These are phyloP conservation scores for Quiscalus mexicanus DNA, from an alignment of 2,113 vertebrate genomes.

Conservation along the genomic window DNA sequence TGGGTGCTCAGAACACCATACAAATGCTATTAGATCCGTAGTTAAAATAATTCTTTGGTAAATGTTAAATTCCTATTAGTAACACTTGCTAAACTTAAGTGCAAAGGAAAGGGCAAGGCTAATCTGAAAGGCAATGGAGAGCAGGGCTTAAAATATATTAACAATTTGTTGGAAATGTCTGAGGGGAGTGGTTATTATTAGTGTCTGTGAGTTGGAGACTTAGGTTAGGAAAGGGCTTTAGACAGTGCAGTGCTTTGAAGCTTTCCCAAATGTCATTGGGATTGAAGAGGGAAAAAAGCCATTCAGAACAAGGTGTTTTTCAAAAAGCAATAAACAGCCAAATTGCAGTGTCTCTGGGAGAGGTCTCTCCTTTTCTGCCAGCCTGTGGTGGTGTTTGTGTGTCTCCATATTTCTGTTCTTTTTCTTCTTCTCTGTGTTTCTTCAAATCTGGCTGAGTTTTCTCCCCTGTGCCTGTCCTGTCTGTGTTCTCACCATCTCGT, in stretches of 20 bases:
- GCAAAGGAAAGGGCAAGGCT: constrained; percentile 67
- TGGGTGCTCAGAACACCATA: constrained; percentile 41
- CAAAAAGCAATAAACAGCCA: constrained; percentile 8
- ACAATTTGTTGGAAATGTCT: constrained; percentile 58
- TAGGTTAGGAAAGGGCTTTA: constrained; percentile 14
- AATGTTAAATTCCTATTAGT: constrained; percentile 77
- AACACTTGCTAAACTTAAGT: constrained; percentile 72
- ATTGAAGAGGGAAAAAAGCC: neutral
- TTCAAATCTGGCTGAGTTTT: neutral
- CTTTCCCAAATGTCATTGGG: constrained; percentile 10
- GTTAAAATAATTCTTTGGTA: constrained; percentile 72
- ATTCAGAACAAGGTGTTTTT: neutral
- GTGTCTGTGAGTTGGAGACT: neutral
- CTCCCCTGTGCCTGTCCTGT: neutral
- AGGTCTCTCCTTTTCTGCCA: neutral
- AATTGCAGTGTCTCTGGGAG: neutral
- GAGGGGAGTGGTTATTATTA: constrained; percentile 38
- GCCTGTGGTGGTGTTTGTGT: neutral
- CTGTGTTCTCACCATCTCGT: neutral
- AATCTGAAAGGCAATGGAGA: constrained; percentile 62
- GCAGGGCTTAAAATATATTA: constrained; percentile 54
- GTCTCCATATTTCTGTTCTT: neutral
- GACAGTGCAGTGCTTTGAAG: neutral
- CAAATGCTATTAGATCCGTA: constrained; percentile 53
- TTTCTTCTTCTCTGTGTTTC: neutral